A percentile compares a stretch with the other conserved stretches of the same genome.
phyloP scores from a whole-genome alignment of 2,888 invertebrate species.

The Cylindroiulus punctatus region DNA sequence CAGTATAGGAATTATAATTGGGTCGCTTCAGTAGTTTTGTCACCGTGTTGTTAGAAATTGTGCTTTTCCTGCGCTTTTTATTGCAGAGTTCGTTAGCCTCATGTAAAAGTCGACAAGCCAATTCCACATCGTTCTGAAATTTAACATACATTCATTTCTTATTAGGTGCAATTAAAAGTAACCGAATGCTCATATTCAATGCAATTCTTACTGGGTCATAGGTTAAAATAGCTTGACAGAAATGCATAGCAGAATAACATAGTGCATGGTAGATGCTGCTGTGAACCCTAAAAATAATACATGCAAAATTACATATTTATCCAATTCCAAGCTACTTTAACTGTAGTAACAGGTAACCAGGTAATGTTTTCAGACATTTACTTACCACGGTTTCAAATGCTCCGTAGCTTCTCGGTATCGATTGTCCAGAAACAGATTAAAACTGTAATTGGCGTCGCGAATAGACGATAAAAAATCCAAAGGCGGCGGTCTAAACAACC shows the following conservation, averaged over 20 bases:
- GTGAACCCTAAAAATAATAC: slow-evolving; percentile 72
- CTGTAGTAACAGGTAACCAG: too few species aligned
- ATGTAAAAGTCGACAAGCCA: slow-evolving; percentile 80
- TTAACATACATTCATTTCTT: background rate
- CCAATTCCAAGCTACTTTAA: too few species aligned
- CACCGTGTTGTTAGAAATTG: slow-evolving; percentile 73
- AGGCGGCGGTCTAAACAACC: slow-evolving; percentile 14
- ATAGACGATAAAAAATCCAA: slow-evolving; percentile 48
- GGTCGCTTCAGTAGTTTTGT: slow-evolving; percentile 81
- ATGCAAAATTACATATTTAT: background rate
- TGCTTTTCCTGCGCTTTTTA: slow-evolving; percentile 73
- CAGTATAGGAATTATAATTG: slow-evolving; percentile 80
- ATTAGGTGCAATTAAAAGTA: background rate
- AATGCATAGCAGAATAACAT: slow-evolving; percentile 87
- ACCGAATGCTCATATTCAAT: background rate
- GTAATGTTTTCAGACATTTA: background rate
- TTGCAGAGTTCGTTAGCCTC: slow-evolving; percentile 82
- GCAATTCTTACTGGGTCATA: slow-evolving; percentile 78
- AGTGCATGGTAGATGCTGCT: slow-evolving; percentile 92
- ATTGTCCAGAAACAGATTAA: slow-evolving; percentile 47
- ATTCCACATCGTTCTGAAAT: slow-evolving; percentile 72
- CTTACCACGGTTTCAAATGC: slow-evolving; percentile 20
- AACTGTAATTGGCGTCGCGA: background rate
- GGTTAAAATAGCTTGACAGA: slow-evolving; percentile 91
- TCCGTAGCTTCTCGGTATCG: slow-evolving; percentile 27